Evolutionary conservation across 2,888 invertebrate genomes (phyloP).

Genomic region (Dolomedes plantarius): DNA sequence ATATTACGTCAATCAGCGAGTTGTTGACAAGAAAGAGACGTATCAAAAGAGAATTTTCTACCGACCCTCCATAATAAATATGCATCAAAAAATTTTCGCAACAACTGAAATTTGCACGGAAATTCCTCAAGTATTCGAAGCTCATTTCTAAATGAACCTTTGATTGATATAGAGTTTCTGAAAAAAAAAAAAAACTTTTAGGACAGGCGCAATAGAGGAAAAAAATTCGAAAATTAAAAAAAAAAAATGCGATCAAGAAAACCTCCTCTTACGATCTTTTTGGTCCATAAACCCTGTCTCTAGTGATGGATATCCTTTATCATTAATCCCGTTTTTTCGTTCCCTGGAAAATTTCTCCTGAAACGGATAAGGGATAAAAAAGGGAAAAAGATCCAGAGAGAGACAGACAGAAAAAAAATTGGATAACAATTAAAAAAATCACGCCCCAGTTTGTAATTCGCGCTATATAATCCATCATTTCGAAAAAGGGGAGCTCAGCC

Average conservation of each 20-base stretch:
- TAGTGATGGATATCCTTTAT: conserved; percentile 69
- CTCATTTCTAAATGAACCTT: conserved; percentile 54
- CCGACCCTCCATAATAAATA: neutral
- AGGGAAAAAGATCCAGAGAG: conserved; percentile 10
- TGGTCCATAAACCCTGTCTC: conserved; percentile 69
- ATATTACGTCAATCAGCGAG: neutral
- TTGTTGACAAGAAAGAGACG: neutral
- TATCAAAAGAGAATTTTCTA: neutral
- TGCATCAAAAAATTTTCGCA: neutral
- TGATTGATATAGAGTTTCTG: conserved; percentile 59
- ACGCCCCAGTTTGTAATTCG: conserved; percentile 71
- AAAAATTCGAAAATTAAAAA: conserved; percentile 30
- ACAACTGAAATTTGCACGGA: neutral
- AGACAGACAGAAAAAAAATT: conserved; percentile 38
- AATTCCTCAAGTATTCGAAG: neutral
- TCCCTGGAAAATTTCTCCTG: conserved; percentile 52
- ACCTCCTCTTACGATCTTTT: conserved; percentile 54
- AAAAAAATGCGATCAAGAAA: conserved; percentile 20
- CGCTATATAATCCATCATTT: conserved; percentile 71
- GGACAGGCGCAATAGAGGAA: conserved; percentile 33
- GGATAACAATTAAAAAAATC: conserved; percentile 71
- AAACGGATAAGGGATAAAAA: conserved; percentile 15
- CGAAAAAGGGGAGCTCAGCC: conserved; percentile 28
- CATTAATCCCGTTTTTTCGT: conserved; percentile 63
- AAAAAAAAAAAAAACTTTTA: conserved; percentile 52